These are phyloP conservation scores for Capromys pilorides DNA, from an alignment of 2,797 vertebrate genomes.

Conservation along the genomic window DNA sequence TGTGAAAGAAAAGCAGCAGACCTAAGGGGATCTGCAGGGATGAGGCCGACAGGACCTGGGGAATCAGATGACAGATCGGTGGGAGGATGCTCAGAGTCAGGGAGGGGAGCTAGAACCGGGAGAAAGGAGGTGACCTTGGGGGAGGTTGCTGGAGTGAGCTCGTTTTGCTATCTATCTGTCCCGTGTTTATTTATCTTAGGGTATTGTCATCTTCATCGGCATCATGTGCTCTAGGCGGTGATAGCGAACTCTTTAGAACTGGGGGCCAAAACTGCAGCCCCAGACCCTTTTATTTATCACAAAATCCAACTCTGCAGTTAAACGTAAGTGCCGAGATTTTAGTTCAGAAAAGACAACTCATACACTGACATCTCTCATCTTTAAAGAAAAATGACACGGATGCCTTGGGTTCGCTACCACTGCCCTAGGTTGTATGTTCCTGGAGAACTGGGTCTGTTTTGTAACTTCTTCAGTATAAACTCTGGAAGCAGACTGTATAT, in stretches of 20 bases:
- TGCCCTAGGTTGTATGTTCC: neutral
- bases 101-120: neutral
- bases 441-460: neutral
- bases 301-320: neutral
- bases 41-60: neutral
- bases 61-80: neutral
- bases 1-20: neutral
- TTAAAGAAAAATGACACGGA: neutral
- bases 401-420: neutral
- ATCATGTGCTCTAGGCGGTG: neutral
- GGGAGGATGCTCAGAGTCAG: neutral
- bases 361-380: neutral
- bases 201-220: neutral
- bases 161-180: neutral
- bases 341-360: neutral
- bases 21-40: neutral
- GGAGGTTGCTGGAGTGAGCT: neutral
- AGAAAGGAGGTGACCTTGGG: neutral
- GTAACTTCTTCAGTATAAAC: conserved; percentile 36
- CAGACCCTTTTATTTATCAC: neutral
- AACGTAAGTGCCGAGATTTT: neutral
- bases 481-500: neutral
- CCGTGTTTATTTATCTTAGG: neutral
- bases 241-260: neutral
- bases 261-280: neutral